Base-by-base conservation (phyloP, 2,888 invertebrate genomes). In the Oscheius sp. region DNA sequence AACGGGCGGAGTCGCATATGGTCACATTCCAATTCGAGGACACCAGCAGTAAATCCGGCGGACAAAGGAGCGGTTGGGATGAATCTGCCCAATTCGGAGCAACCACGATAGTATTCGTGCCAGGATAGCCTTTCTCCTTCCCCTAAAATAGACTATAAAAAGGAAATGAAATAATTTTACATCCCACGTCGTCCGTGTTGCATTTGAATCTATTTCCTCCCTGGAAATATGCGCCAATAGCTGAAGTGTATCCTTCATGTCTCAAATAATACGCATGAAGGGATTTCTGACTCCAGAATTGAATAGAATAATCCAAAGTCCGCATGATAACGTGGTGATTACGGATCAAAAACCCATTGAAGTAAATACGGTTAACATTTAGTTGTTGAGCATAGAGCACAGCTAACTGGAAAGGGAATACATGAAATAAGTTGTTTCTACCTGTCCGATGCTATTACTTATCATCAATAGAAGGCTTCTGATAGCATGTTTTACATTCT, bases 241-340 rank as follows among this genome's bases (percentile, higher is more conserved):
- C 91, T 45, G 91, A 90, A 26, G 91, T 87, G 80, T 91, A 91
- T 3, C 91, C 91, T 87, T 91, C 91, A 85, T 91, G 91, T 12
- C 91, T 87, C 28, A 91, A 87, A 86, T 91, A 91, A 68, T 91
- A 86, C 1, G 91, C 90, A 78, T 62, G 62, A 5, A 44, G 22
- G 2, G 45, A 8, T 20, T 45, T 45, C 24, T 47, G 45, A 32
- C 45, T 90, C 91, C 91, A 91, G 85, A 89, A 91, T 78, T 91
- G 90, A 71, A 91, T 90, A 50, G 91, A 90, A 85, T 89, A 91
- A 5, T 90, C 90, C 66, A 91, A 89, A 3, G 91, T 90, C 77
- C 91, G 90, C 91, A 91, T 91, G 63, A 90, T 91, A 5, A 91
- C 86, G 0, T 91, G 90, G 86, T 91, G 91, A 79, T 91, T 91